Conservation (phyloP, 1,140 invertebrate genomes). For the Bombyx mori region DNA sequence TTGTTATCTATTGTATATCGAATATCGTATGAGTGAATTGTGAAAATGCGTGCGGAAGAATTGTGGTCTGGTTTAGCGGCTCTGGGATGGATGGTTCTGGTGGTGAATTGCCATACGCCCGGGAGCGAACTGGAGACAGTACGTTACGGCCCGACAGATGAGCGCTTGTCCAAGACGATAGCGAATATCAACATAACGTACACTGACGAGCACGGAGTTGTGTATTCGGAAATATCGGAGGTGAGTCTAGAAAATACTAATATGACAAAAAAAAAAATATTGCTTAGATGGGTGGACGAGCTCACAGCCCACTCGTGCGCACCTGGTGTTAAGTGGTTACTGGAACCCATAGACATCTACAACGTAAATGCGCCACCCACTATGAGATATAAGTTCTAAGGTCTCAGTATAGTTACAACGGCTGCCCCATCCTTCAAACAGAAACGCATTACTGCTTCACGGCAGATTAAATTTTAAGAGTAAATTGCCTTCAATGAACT, state of each 20-base stretch:
- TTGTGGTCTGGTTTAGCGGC: conserved; percentile 46
- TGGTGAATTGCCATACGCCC: conserved; percentile 48
- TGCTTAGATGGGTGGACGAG: background rate
- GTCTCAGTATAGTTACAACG: too few relatives aligned
- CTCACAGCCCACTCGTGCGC: background rate
- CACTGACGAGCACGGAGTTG: conserved; percentile 48
- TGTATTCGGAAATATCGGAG: conserved; percentile 54
- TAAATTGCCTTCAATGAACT: too few relatives aligned
- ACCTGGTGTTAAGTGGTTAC: background rate
- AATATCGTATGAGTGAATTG: conserved; percentile 35
- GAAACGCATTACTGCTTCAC: too few relatives aligned
- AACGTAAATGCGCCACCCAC: too few relatives aligned
- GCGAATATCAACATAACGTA: conserved; percentile 60
- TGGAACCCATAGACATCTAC: too few relatives aligned
- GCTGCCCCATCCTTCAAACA: too few relatives aligned
- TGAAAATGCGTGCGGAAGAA: conserved; percentile 48
- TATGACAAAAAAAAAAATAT: background rate
- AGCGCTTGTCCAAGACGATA: conserved; percentile 44
- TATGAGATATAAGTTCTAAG: too few relatives aligned
- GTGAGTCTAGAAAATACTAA: conserved; percentile 24
- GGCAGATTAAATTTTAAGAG: background rate
- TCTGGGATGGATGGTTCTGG: conserved; percentile 39
- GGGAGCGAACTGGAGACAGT: conserved; percentile 48
- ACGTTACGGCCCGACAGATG: conserved; percentile 42
- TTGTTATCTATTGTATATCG: background rate